A percentile compares a stretch with the other conserved stretches of the same genome.
These are phyloP conservation scores for Diaphora mendica DNA, from an alignment of 2,888 invertebrate genomes.

Conservation along the genomic window DNA sequence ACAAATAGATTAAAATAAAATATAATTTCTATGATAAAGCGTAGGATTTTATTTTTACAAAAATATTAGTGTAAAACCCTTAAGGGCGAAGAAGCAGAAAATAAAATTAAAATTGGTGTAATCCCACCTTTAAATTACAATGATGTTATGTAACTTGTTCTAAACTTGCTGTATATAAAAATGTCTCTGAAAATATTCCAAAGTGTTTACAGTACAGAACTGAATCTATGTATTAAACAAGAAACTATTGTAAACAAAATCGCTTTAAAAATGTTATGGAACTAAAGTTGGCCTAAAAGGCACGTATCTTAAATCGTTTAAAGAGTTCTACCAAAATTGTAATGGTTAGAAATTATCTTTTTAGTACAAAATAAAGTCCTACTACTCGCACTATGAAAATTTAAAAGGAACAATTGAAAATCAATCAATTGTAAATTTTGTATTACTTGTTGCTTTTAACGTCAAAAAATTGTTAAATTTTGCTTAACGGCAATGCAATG, in stretches of 20 bases:
- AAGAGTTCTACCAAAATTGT: background rate
- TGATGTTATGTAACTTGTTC: background rate
- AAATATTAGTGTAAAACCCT: background rate
- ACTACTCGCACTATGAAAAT: background rate
- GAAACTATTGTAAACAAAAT: slow-evolving; percentile 5
- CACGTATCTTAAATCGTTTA: background rate
- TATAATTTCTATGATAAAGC: no score
- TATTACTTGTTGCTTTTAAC: background rate
- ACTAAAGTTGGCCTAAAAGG: background rate
- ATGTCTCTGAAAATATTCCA: background rate
- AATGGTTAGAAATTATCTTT: background rate
- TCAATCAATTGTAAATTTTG: background rate
- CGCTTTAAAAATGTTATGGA: slow-evolving; percentile 6
- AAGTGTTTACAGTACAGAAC: slow-evolving; percentile 5
- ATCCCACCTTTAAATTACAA: background rate
- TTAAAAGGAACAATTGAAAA: background rate
- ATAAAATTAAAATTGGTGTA: background rate
- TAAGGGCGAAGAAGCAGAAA: background rate
- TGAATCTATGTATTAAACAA: background rate
- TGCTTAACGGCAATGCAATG: background rate
- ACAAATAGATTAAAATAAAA: background rate
- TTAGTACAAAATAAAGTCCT: background rate
- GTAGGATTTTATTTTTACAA: background rate
- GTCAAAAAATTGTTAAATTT: no score
- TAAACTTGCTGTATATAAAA: background rate